Base-by-base conservation (phyloP, 2,797 vertebrate genomes). In the Cossypha dichroa region DNA sequence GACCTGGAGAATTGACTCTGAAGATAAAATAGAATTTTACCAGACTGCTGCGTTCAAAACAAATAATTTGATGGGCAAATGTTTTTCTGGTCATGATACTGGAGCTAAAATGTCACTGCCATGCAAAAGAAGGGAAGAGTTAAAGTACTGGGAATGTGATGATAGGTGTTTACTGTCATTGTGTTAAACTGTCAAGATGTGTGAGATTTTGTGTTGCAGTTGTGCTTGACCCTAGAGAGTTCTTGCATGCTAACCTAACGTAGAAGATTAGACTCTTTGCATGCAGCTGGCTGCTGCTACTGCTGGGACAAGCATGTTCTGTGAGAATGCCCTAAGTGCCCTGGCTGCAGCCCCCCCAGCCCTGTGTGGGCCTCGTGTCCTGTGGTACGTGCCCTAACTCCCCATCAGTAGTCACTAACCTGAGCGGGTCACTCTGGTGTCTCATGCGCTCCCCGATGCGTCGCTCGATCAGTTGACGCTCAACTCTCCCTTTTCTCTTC, bases 141-240 rank as follows among this genome's bases (percentile, higher is more conserved):
- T 94, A 45, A 84, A 85, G 40, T 58, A 78, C 55, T 73, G 56
- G 82, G 34, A 22, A 29, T 16, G 10, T 63, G 58, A n/a, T 56
- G 40, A 6, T 22, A 59, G 13, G 69, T 26, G 26, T 96, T 48
- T 45, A 49, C 51, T 91, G 94, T 58, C 67, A 62, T 88, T 34
- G 83, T 48, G 43, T 73, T 96, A 28, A 95, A 95, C 92, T 74
- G 10, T 93, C 92, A 97, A 97, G 97, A 96, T 97, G 69, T 98
- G 97, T 98, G 97, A 98, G 98, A 97, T 97, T 98, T 98, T 99
- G 98, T 99, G 98, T 99, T 99, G 96, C 98, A 98, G 98, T 95
- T 97, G 92, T 96, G 94, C 97, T 97, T 98, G 97, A 93, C 95
- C 96, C 96, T 95, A 96, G 97, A 96, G 97, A 93, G 93, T 96